Evolutionary conservation across 2,888 invertebrate genomes (phyloP), one percentile per base, ranked within the genome.

Genomic region (Lapara coniferarum): DNA sequence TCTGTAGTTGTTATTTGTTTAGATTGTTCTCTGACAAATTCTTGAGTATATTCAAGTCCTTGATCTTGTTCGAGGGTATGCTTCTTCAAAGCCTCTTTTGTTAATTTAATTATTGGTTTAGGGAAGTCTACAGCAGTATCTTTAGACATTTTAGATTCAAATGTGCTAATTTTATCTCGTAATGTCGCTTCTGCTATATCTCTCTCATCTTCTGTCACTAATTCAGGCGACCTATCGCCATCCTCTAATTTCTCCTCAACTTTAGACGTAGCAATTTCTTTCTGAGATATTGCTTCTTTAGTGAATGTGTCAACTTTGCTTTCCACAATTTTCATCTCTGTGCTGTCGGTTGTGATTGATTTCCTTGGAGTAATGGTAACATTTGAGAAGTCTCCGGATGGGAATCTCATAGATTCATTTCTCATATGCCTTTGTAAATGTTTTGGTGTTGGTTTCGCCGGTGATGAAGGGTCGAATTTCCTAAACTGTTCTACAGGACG

Each of bases 211-310:
- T 91, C 90, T n/a, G 81, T 79, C 0, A 92, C 84, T 70, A 93
- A 82, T 76, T 93, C 93, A 66, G 92, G 94, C 71, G 86, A 89
- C 75, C 83, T 90, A 78, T 92, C 91, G 68, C 92, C 92, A 74
- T 92, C 92, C 8, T 93, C 92, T 68, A 90, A 77, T 81, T 95
- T 95, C 81, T 95, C 94, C 85, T 94, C 94, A n/a, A 95, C 94
- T 85, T 94, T 95, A 46, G 93, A 91, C 59, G 83, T 92, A 14
- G 88, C 89, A 46, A 90, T 90, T 84, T 93, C 92, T 81, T 93
- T 93, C 79, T 92, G 91, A 10, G 93, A 92, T 71, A 93, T 93
- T 1, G 79, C 76, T 78, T 92, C 92, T 78, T 85, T 91, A 0
- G 85, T 81, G 55, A 85, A 86, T 10, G 81, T 81, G 44, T 91